A percentile compares a stretch with the other conserved stretches of the same genome.
phyloP scores from a whole-genome alignment of 2,797 vertebrate genomes.

The Diplodus puntazzo region DNA sequence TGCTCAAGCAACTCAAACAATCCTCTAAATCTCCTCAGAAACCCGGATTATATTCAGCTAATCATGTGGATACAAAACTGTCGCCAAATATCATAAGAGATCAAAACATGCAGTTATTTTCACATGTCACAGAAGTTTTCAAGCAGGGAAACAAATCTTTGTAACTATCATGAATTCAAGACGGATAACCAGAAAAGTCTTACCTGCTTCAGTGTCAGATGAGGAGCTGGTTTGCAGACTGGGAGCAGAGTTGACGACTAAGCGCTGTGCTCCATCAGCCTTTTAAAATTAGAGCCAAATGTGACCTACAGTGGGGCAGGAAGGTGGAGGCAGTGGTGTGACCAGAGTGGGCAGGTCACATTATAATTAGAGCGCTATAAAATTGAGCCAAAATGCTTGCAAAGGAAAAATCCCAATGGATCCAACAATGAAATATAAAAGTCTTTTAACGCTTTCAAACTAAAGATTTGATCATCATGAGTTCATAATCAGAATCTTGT shows the following conservation, averaged over 20 bases:
- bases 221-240: constrained; percentile 9
- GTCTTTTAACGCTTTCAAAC: too few species aligned
- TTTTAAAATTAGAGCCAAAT: constrained; percentile 58
- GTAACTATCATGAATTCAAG: background rate
- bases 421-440: fast-evolving
- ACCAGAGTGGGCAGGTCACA: constrained; percentile 53
- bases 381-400: constrained; percentile 7
- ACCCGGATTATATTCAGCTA: background rate
- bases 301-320: constrained; percentile 37
- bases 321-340: constrained; percentile 52
- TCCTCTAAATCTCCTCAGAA: background rate
- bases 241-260: constrained; percentile 22
- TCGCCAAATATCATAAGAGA: background rate
- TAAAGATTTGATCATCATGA: too few species aligned
- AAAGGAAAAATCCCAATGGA: background rate
- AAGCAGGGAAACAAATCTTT: background rate
- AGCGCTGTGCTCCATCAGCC: constrained; percentile 30
- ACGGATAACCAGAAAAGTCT: background rate
- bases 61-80: background rate
- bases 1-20: background rate
- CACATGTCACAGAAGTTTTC: background rate
- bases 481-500: too few species aligned
- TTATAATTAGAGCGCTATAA: constrained; percentile 52
- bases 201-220: constrained; percentile 40
- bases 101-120: background rate